Evolutionary conservation across 2,888 invertebrate species (phyloP).

Genomic region (Nephrotoma appendiculata): DNA sequence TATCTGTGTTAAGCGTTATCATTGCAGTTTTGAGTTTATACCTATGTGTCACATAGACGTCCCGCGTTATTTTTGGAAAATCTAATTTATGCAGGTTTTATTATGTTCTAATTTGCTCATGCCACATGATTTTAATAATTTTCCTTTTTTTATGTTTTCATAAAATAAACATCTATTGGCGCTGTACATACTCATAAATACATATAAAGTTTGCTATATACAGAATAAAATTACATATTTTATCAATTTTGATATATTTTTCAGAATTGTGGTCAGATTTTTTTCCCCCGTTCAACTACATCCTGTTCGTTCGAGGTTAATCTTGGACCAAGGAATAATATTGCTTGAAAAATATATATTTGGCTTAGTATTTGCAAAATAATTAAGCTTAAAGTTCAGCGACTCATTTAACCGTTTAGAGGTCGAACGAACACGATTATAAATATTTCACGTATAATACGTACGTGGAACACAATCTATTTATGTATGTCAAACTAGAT

Average conservation of each 20-base stretch:
- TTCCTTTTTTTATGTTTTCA: not conserved
- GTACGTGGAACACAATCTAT: too few relatives aligned
- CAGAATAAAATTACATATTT: not conserved
- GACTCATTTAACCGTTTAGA: too few relatives aligned
- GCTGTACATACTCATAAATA: not conserved
- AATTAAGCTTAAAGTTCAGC: too few relatives aligned
- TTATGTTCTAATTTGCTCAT: not conserved
- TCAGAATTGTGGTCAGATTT: not conserved
- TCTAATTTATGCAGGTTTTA: not conserved
- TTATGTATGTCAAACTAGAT: too few relatives aligned
- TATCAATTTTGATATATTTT: not conserved
- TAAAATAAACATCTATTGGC: not conserved
- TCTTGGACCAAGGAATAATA: not conserved
- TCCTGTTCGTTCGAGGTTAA: not conserved
- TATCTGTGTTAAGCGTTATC: not conserved
- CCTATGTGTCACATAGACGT: not conserved
- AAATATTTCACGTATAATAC: too few relatives aligned
- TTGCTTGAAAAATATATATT: too few relatives aligned
- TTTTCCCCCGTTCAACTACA: not conserved
- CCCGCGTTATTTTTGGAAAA: not conserved
- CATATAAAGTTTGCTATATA: not conserved
- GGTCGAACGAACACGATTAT: too few relatives aligned
- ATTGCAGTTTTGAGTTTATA: not conserved
- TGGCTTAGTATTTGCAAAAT: too few relatives aligned
- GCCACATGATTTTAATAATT: not conserved